phyloP scores from a whole-genome alignment of 2,888 invertebrate species.

The Hanleya hanleyi region DNA sequence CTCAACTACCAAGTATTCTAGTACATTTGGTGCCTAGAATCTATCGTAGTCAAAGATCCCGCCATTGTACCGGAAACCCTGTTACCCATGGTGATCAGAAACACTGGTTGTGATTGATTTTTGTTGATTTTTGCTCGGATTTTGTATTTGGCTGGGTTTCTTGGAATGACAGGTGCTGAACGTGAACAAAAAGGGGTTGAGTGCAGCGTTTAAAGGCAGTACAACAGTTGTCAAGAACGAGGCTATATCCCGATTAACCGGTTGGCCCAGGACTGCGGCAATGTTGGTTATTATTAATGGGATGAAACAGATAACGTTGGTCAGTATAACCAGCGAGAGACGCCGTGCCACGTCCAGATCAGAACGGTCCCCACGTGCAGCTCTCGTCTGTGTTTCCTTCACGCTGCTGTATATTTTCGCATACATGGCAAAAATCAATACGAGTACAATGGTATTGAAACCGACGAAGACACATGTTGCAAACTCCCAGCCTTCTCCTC shows the following conservation, averaged over 20 bases:
- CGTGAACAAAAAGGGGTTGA: constrained; percentile 48
- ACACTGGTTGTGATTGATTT: no score
- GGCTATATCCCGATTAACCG: not conserved
- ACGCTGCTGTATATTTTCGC: not conserved
- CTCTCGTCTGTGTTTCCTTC: not conserved
- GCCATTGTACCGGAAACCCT: no score
- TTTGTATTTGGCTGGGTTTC: no score
- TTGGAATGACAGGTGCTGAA: constrained; percentile 29
- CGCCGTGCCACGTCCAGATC: not conserved
- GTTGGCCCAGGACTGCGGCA: not conserved
- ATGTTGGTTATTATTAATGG: not conserved
- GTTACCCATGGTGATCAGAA: no score
- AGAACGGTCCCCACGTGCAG: not conserved
- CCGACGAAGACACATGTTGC: not conserved
- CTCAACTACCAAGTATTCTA: no score
- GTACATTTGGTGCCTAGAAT: no score
- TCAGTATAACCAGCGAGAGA: not conserved
- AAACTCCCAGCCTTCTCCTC: not conserved
- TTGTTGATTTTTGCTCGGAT: no score
- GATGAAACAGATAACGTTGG: constrained; percentile 8
- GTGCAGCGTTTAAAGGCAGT: constrained; percentile 45
- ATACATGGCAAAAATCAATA: not conserved
- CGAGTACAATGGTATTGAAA: not conserved
- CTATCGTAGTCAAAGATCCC: no score
- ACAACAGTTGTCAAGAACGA: constrained; percentile 20